Conservation (phyloP, 2,113 vertebrate species). For the Peromyscus polionotus region DNA sequence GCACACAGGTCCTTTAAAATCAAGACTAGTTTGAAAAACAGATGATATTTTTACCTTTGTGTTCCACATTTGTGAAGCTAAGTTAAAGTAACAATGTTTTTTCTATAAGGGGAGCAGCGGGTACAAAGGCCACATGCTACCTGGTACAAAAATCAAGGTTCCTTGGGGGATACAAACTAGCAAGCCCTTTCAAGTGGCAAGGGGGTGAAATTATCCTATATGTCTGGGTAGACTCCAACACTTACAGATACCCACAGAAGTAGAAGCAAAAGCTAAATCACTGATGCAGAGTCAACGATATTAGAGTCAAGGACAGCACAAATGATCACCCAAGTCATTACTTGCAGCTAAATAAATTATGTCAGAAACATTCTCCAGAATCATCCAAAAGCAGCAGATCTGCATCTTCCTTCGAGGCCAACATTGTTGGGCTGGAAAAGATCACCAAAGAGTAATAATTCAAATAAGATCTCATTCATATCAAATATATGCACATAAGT, state of each 20-base stretch:
- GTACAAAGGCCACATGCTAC: background rate
- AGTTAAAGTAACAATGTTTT: background rate
- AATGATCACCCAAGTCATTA: background rate
- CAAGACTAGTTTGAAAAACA: slow-evolving; percentile 42
- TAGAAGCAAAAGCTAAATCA: background rate
- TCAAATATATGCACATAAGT: background rate
- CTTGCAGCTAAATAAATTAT: slow-evolving; percentile 2
- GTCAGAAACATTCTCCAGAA: background rate
- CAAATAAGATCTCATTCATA: background rate
- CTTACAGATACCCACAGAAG: background rate
- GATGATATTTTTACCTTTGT: slow-evolving; percentile 7
- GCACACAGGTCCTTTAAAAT: background rate
- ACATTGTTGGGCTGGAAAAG: background rate
- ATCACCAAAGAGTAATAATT: background rate
- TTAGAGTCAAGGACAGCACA: background rate
- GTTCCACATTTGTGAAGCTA: background rate
- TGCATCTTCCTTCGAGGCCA: background rate
- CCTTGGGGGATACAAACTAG: background rate
- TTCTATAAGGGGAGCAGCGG: background rate
- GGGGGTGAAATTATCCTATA: background rate
- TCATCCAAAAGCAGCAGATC: background rate
- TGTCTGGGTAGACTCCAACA: background rate
- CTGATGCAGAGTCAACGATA: background rate
- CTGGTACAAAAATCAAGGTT: background rate
- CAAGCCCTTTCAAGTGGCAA: background rate